phyloP scores from a whole-genome alignment of 2,113 vertebrate species.

The Pluvialis apricaria region DNA sequence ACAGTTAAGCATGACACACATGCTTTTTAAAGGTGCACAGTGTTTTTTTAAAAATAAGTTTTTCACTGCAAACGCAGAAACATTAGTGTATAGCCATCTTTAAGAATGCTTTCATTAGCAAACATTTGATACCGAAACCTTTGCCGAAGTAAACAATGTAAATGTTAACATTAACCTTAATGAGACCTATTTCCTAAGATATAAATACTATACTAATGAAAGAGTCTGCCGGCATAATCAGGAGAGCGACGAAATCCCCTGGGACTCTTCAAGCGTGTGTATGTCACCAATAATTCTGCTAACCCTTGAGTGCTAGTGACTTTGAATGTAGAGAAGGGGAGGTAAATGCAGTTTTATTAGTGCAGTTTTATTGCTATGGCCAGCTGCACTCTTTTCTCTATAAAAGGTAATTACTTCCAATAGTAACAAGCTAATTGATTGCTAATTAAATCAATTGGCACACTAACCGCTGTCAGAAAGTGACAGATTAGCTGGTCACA shows the following conservation, averaged over 20 bases:
- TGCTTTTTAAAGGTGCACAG: neutral
- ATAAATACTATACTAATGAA: conserved; percentile 56
- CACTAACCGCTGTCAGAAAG: conserved; percentile 88
- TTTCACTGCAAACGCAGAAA: neutral
- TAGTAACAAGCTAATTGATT: conserved; percentile 99
- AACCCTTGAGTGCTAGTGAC: conserved; percentile 71
- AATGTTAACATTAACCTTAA: conserved; percentile 48
- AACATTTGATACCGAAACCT: neutral
- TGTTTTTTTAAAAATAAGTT: neutral
- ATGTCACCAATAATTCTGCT: conserved; percentile 81
- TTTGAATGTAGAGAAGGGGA: conserved; percentile 63
- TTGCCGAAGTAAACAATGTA: neutral
- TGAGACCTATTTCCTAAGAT: conserved; percentile 44
- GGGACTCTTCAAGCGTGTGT: conserved; percentile 76
- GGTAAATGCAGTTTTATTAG: conserved; percentile 81
- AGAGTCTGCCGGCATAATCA: conserved; percentile 60
- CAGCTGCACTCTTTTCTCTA: conserved; percentile 97
- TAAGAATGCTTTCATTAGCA: neutral
- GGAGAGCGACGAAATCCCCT: conserved; percentile 77
- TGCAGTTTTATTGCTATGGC: conserved; percentile 88
- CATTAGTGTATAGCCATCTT: neutral
- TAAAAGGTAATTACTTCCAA: conserved; percentile 99
- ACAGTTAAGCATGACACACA: neutral
- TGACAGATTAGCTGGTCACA: conserved; percentile 91
- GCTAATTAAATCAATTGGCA: conserved; percentile 99